These are phyloP conservation scores for Alauda arvensis DNA, from an alignment of 2,797 vertebrate species.

Conservation along the genomic window DNA sequence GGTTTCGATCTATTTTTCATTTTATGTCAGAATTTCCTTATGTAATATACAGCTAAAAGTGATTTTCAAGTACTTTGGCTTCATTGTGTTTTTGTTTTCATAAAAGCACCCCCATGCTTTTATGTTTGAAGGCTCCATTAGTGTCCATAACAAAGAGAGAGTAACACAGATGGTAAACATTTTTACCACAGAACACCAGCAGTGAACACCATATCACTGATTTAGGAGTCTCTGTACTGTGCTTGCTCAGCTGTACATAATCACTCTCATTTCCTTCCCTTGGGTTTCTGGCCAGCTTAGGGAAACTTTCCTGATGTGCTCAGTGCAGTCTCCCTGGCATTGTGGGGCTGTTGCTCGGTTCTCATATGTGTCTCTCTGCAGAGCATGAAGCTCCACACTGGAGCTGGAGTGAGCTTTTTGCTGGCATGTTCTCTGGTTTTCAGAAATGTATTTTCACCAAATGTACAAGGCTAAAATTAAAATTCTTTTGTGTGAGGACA, in stretches of 20 bases:
- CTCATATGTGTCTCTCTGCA: background rate
- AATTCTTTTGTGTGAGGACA: background rate
- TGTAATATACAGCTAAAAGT: background rate
- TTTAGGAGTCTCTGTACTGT: slow-evolving; percentile 55
- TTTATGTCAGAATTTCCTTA: slow-evolving; percentile 9
- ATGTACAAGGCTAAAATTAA: background rate
- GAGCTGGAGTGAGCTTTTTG: slow-evolving; percentile 32
- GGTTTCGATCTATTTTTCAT: background rate
- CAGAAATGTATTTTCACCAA: slow-evolving; percentile 19
- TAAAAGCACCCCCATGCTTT: slow-evolving; percentile 10
- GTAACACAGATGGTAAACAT: slow-evolving; percentile 65
- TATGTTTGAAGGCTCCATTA: slow-evolving; percentile 54
- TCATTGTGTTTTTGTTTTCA: background rate
- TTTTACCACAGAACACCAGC: slow-evolving; percentile 62
- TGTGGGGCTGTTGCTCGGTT: slow-evolving; percentile 14
- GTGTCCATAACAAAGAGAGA: slow-evolving; percentile 57
- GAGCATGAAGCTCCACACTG: slow-evolving; percentile 11
- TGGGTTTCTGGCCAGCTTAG: slow-evolving; percentile 49
- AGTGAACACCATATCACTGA: slow-evolving; percentile 50
- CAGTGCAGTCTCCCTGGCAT: slow-evolving; percentile 8
- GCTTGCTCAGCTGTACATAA: slow-evolving; percentile 69
- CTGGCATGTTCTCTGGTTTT: slow-evolving; percentile 26
- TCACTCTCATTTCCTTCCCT: slow-evolving; percentile 63
- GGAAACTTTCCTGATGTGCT: slow-evolving; percentile 23
- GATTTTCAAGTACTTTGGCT: slow-evolving; percentile 35